phyloP scores from a whole-genome alignment of 1,140 invertebrate species.

The Calycopis cecrops region DNA sequence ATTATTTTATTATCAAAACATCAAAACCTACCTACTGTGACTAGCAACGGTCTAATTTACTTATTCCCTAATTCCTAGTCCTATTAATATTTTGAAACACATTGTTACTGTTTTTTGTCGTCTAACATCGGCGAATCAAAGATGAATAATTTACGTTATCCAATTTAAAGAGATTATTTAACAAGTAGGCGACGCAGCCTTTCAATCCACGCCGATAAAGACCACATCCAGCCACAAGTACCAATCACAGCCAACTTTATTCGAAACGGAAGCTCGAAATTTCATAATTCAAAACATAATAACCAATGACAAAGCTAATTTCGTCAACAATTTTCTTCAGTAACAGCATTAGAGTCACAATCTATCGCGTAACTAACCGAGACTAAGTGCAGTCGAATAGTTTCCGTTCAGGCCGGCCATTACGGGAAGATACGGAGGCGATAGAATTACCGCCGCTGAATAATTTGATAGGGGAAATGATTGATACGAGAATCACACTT shows the following conservation, averaged over 20 bases:
- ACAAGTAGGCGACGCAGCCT: too few relatives aligned
- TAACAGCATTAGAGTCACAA: conserved; percentile 63
- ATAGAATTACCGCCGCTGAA: conserved; percentile 69
- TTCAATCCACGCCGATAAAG: too few relatives aligned
- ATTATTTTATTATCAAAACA: too few relatives aligned
- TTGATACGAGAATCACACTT: conserved; percentile 68
- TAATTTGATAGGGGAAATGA: conserved; percentile 73
- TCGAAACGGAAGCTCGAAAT: conserved; percentile 9
- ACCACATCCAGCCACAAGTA: too few relatives aligned
- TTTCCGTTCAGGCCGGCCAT: conserved; percentile 49
- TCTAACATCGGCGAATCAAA: too few relatives aligned
- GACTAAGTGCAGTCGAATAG: conserved; percentile 61
- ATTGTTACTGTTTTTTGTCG: too few relatives aligned
- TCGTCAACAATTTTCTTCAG: conserved; percentile 30
- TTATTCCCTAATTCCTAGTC: too few relatives aligned
- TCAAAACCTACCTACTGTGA: too few relatives aligned
- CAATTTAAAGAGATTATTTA: too few relatives aligned
- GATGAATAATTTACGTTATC: too few relatives aligned
- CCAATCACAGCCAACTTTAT: neutral
- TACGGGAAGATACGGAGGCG: conserved; percentile 44
- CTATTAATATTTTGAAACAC: too few relatives aligned
- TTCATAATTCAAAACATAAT: conserved; percentile 17
- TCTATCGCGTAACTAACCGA: conserved; percentile 63
- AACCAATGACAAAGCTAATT: conserved; percentile 16
- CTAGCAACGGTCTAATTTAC: too few relatives aligned